Percentiles rank a stretch among this genome's conserved stretches.
phyloP scores from a whole-genome alignment of 2,113 vertebrate species.

The Okapia johnstoni region DNA sequence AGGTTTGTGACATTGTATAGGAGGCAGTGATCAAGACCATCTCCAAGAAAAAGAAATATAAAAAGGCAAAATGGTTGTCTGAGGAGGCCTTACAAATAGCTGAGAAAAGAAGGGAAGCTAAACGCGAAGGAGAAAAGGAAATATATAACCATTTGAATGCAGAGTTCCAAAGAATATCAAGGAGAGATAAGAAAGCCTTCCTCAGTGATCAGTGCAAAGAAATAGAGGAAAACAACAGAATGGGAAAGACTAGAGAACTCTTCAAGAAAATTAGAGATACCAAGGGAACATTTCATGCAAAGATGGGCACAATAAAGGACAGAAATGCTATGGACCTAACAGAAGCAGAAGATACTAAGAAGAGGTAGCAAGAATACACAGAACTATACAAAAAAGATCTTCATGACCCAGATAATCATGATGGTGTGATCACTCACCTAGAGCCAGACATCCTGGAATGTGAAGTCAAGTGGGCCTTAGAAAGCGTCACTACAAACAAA shows the following conservation, averaged over 20 bases:
- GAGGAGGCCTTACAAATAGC: neutral
- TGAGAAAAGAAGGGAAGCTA: neutral
- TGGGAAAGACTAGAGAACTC: neutral
- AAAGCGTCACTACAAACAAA: neutral
- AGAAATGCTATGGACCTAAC: neutral
- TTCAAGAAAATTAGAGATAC: neutral
- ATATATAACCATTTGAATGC: neutral
- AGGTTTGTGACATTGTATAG: neutral
- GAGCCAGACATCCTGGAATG: neutral
- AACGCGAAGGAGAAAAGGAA: neutral
- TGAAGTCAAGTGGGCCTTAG: neutral
- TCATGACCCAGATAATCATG: neutral
- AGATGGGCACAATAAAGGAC: neutral
- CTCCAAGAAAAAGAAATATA: neutral
- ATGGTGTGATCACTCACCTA: neutral
- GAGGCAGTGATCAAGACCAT: neutral
- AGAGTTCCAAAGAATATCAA: neutral
- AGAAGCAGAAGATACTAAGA: neutral
- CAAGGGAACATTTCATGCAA: neutral
- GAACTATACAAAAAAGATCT: neutral
- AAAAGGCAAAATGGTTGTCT: neutral
- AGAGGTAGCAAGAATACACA: neutral
- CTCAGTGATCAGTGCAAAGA: neutral
- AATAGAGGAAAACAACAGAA: neutral
- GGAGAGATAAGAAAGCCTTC: neutral